Evolutionary conservation across 2,888 invertebrate species (phyloP), one percentile per base, ranked within the genome.

Genomic region (Crematogaster levior): DNA sequence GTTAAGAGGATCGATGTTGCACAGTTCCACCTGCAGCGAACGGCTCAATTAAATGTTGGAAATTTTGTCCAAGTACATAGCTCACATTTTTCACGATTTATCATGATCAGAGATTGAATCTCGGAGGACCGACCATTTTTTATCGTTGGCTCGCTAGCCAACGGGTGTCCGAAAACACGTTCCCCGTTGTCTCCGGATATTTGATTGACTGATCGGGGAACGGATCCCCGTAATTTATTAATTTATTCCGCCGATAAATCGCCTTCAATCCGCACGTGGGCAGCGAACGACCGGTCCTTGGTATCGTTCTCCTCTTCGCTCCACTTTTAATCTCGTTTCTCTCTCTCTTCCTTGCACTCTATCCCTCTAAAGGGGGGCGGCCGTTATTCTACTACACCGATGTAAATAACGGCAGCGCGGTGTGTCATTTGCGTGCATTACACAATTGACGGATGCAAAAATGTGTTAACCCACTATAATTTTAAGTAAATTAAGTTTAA

Each of bases 221-320:
- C 51, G 58, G 77, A 84, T 66, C 73, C 80, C 48, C 56, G 84
- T 89, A 87, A 90, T 90, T 86, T 90, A 90, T 92, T 91, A 88
- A 92, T 90, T 85, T 90, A 92, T 92, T 88, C 91, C 40, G 43
- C 43, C 85, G 84, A 92, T 90, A 90, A 91, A 91, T 90, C 87
- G 88, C 83, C 83, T 84, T 86, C 81, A 86, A 89, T 88, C 87
- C 85, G 86, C 88, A 88, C 87, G 90, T 89, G 90, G 85, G 90
- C 84, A 85, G 88, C 84, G 74, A 73, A 79, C 80, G 77, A 79
- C 82, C 85, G 81, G 83, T 88, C 74, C 84, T 48, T 56, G 40
- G 66, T 74, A 37, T 46, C 34, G 61, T 61, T 40, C 24, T 72
- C 46, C 56, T 53, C 34, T 27, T 60, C 83, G 61, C 34, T 73